phyloP scores from a whole-genome alignment of 2,888 invertebrate species.

The Apotomis turbidana region DNA sequence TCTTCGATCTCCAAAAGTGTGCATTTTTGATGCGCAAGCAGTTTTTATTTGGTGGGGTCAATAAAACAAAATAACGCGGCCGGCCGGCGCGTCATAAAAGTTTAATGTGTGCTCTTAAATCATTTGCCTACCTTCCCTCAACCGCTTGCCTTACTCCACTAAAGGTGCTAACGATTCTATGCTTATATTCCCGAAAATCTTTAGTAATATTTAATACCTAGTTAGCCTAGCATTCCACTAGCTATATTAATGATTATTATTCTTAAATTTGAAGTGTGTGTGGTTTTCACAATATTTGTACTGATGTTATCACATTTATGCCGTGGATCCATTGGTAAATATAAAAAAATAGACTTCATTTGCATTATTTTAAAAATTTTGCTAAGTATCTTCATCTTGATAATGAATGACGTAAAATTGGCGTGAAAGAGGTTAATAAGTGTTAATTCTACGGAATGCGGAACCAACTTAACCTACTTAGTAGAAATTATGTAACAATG shows the following conservation, averaged over 20 bases:
- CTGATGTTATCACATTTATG: no score
- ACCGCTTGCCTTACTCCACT: constrained; percentile 35
- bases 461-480: not conserved
- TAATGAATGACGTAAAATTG: not conserved
- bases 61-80: constrained; percentile 45
- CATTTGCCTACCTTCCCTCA: constrained; percentile 50
- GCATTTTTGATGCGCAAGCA: constrained; percentile 41
- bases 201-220: not conserved
- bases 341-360: no score
- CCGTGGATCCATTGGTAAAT: no score
- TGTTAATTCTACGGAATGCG: constrained; percentile 6
- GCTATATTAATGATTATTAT: no score
- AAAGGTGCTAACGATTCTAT: constrained; percentile 17
- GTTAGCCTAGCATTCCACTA: no score
- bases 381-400: not conserved
- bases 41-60: constrained; percentile 41
- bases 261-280: no score
- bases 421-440: not conserved
- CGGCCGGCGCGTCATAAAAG: constrained; percentile 50
- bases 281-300: no score
- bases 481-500: constrained; percentile 48
- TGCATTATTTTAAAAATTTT: no score
- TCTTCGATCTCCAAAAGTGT: constrained; percentile 42
- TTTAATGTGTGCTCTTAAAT: constrained; percentile 59
- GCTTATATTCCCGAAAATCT: not conserved